A percentile compares a stretch with the other conserved stretches of the same genome.
Evolutionary conservation across 2,888 invertebrate genomes (phyloP).

Genomic region (Pseudoips prasinana): DNA sequence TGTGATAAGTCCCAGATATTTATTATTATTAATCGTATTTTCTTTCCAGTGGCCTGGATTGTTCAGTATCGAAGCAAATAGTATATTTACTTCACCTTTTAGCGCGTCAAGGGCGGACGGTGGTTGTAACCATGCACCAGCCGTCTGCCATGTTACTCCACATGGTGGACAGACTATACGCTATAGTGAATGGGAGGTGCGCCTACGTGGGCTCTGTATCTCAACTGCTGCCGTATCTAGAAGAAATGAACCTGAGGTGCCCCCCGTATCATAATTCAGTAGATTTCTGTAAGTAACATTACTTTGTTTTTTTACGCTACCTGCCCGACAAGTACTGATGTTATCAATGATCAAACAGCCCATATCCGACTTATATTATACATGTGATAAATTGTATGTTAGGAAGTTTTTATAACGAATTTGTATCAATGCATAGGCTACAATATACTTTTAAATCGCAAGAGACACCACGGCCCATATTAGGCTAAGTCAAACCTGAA

Average conservation of each 20-base stretch:
- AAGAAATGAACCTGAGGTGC: slow-evolving; percentile 86
- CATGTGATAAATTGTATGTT: no score
- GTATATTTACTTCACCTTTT: slow-evolving; percentile 90
- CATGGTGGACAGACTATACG: slow-evolving; percentile 94
- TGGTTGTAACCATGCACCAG: slow-evolving; percentile 95
- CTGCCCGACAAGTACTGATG: not conserved
- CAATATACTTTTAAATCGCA: no score
- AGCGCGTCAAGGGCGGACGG: slow-evolving; percentile 91
- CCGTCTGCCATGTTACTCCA: slow-evolving; percentile 93
- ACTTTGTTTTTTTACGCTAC: not conserved
- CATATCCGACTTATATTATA: no score
- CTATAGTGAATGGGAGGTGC: slow-evolving; percentile 89
- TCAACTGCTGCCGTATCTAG: slow-evolving; percentile 89
- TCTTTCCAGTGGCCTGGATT: slow-evolving; percentile 67
- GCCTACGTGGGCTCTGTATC: slow-evolving; percentile 90
- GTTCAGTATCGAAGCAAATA: slow-evolving; percentile 90
- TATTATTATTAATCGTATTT: slow-evolving; percentile 19
- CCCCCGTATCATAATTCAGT: slow-evolving; percentile 96
- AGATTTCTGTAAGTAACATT: slow-evolving; percentile 88
- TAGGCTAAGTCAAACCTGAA: no score
- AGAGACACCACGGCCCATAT: no score
- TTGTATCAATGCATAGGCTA: no score
- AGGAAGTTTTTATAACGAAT: no score
- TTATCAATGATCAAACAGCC: no score
- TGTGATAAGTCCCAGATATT: no score